Conservation (phyloP, 2,888 invertebrate genomes). For the Linnaemya tessellans region DNA sequence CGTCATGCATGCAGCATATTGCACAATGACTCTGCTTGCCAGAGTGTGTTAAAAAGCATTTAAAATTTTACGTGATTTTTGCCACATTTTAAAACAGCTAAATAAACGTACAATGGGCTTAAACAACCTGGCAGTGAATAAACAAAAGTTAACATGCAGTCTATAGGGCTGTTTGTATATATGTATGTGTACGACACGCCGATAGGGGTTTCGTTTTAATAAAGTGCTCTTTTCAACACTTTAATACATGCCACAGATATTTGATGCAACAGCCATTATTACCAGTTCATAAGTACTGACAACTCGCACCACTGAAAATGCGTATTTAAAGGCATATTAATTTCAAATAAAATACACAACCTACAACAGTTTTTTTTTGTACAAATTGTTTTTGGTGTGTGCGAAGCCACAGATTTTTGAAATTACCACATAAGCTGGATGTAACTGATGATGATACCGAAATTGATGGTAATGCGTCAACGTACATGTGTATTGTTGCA, state of each 20-base stretch:
- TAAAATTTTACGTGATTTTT: constrained; percentile 68
- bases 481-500: background rate
- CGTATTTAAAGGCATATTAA: constrained; percentile 57
- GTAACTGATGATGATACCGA: constrained; percentile 46
- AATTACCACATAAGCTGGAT: constrained; percentile 68
- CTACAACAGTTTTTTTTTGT: background rate
- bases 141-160: constrained; percentile 44
- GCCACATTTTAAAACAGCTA: constrained; percentile 67
- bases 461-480: constrained; percentile 59
- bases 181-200: background rate
- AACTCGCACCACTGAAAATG: constrained; percentile 22
- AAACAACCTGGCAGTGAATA: constrained; percentile 52
- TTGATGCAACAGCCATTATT: constrained; percentile 14
- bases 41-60: constrained; percentile 54
- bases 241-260: constrained; percentile 50
- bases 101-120: constrained; percentile 52
- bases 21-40: constrained; percentile 42
- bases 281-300: background rate
- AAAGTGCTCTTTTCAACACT: constrained; percentile 70
- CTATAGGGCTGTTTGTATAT: constrained; percentile 4
- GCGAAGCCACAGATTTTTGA: constrained; percentile 66
- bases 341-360: constrained; percentile 64
- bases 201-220: constrained; percentile 50
- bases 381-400: constrained; percentile 15
- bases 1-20: constrained; percentile 4